Evolutionary conservation across 2,888 invertebrate genomes (phyloP), one percentile per base, ranked within the genome.

Genomic region (Melieria omissa): DNA sequence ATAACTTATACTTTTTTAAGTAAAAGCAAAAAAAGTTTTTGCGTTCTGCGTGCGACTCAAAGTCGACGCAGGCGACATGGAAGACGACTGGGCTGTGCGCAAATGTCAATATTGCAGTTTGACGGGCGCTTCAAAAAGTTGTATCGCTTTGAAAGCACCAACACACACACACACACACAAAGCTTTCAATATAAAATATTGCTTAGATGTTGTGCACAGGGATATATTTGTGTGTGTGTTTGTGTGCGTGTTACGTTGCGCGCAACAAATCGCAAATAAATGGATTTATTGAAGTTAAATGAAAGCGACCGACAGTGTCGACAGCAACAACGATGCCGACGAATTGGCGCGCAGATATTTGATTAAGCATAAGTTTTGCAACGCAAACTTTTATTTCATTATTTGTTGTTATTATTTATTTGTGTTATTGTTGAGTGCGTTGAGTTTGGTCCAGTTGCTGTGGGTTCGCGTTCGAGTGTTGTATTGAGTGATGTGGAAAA

Each of bases 241-340:
- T 52, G 7, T 8, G 29, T 29, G 1, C 1, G 29, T 29, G 29
- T 29, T 29, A 29, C 29, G 29, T 3, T 29, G 29, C 29, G 14
- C 12, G 52, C 29, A 67, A 62, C 52, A 69, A 69, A 69, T 69
- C 54, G 62, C 61, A 69, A 69, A 69, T 62, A 69, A 69, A 61
- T 69, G 69, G 62, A 62, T 69, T 69, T 62, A 52, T 62, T 69
- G 61, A 69, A 69, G 61, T 69, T 62, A 62, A 61, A 69, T 69
- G 55, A 69, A 69, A 62, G 62, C 69, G 49, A 44, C 61, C 29
- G 29, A 29, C 29, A 29, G 29, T 2, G 29, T 29, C 29, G 29
- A 29, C 29, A 29, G 29, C 29, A 29, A 29, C 29, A 29, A 29
- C 29, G 2, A 29, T 3, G 29, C 29, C 29, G 29, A 29, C 29